Percentiles rank a stretch among this genome's conserved stretches.
Evolutionary conservation across 2,888 invertebrate genomes (phyloP).

Genomic region (Lepidonotus clava): DNA sequence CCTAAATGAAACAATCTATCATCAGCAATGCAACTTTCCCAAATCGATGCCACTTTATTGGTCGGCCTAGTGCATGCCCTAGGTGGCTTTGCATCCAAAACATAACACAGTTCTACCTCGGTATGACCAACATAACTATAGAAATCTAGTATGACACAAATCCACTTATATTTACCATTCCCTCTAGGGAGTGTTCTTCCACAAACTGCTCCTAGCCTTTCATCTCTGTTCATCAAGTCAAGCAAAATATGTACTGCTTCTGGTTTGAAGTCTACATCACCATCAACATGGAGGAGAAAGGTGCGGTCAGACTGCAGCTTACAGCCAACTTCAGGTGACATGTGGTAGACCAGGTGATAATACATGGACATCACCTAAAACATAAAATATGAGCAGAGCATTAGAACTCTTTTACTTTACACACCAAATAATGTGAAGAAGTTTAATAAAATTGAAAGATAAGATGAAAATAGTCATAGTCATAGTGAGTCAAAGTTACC

Average conservation of each 20-base stretch:
- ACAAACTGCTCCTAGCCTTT: neutral
- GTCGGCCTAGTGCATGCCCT: too few species aligned
- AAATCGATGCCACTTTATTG: too few species aligned
- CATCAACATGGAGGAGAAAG: neutral
- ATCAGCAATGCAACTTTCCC: too few species aligned
- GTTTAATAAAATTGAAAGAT: neutral
- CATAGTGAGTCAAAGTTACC: neutral
- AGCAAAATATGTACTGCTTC: neutral
- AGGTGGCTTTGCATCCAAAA: too few species aligned
- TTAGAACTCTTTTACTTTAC: neutral
- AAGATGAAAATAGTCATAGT: neutral
- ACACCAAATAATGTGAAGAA: neutral
- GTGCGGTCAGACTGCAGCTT: neutral
- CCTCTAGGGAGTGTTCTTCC: neutral
- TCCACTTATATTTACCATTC: neutral
- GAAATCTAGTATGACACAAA: neutral
- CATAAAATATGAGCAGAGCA: neutral
- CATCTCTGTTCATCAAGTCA: neutral
- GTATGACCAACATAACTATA: neutral
- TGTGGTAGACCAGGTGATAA: neutral
- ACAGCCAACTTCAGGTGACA: neutral
- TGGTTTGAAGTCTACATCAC: neutral
- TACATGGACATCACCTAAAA: constrained; percentile 17
- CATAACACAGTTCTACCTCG: too few species aligned
- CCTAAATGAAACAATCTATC: too few species aligned